Evolutionary conservation across 2,888 invertebrate species (phyloP).

Genomic region (Galerucella pusilla): DNA sequence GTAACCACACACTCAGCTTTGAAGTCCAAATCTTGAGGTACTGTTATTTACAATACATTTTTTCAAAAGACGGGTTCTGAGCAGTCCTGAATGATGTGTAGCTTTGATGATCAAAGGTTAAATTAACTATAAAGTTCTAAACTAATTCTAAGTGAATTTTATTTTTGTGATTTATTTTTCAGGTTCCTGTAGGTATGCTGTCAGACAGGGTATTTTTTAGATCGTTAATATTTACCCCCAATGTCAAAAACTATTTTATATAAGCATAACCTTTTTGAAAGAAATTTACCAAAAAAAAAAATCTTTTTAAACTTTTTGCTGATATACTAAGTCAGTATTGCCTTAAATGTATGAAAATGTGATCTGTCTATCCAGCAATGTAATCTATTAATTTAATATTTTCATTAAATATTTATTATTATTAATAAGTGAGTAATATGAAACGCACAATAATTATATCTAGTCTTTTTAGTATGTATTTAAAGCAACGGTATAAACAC

Average conservation of each 20-base stretch:
- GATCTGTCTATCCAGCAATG: slow-evolving; percentile 26
- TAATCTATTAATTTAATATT: slow-evolving; percentile 13
- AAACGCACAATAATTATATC: neutral
- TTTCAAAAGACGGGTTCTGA: too few species aligned
- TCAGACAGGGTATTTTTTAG: slow-evolving; percentile 32
- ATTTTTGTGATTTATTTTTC: slow-evolving; percentile 20
- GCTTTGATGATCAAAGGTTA: too few species aligned
- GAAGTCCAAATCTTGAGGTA: too few species aligned
- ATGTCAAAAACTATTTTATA: slow-evolving; percentile 35
- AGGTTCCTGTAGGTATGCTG: slow-evolving; percentile 24
- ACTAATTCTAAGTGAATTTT: too few species aligned
- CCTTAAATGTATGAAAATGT: slow-evolving; percentile 36
- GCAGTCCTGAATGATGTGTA: too few species aligned
- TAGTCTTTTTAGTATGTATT: slow-evolving; percentile 6
- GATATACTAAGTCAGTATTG: slow-evolving; percentile 39
- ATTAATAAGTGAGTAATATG: slow-evolving; percentile 1
- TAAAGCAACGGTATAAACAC: neutral
- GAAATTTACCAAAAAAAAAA: slow-evolving; percentile 44
- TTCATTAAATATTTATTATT: neutral
- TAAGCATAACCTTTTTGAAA: slow-evolving; percentile 47
- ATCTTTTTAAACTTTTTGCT: slow-evolving; percentile 42
- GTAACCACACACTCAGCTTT: too few species aligned
- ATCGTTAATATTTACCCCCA: slow-evolving; percentile 25
- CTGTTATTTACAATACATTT: too few species aligned
- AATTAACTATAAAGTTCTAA: too few species aligned